Evolutionary conservation across 2,113 vertebrate genomes (phyloP).

Genomic region (Tetraodon nigroviridis): DNA sequence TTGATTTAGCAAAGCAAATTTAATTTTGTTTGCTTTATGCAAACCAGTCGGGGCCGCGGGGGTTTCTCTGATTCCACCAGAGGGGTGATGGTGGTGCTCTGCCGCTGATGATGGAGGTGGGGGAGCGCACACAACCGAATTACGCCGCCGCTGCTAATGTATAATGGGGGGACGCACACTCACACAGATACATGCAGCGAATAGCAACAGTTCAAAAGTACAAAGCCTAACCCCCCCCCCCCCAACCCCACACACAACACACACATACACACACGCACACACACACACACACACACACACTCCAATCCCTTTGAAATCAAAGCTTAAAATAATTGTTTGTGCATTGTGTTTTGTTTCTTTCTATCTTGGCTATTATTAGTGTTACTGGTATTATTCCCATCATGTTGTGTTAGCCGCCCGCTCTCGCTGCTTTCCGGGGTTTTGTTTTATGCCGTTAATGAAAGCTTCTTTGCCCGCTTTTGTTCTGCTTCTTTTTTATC

Average conservation of each 20-base stretch:
- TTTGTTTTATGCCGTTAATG: constrained; percentile 65
- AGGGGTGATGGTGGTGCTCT: constrained; percentile 78
- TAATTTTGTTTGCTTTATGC: constrained; percentile 99
- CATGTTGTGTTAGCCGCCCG: constrained; percentile 60
- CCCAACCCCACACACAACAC: constrained; percentile 65
- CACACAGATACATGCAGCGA: constrained; percentile 72
- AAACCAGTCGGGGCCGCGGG: constrained; percentile 94
- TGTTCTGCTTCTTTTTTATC: constrained; percentile 48
- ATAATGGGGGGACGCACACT: constrained; percentile 81
- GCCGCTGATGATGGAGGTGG: constrained; percentile 60
- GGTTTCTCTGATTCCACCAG: constrained; percentile 97
- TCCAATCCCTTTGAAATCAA: constrained; percentile 71
- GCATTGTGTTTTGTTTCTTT: constrained; percentile 64
- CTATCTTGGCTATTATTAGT: constrained; percentile 66
- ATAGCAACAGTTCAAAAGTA: constrained; percentile 80
- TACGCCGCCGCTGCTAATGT: constrained; percentile 85
- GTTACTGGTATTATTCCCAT: constrained; percentile 66
- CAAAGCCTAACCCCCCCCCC: constrained; percentile 50
- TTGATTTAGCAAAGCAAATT: constrained; percentile 99
- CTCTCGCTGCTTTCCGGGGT: constrained; percentile 48
- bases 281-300: constrained; percentile 72
- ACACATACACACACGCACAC: constrained; percentile 74
- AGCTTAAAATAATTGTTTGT: constrained; percentile 74
- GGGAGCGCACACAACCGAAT: constrained; percentile 85
- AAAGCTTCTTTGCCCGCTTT: constrained; percentile 62